Base-by-base conservation (phyloP, 2,888 invertebrate species). In the Folsomia manolachei region DNA sequence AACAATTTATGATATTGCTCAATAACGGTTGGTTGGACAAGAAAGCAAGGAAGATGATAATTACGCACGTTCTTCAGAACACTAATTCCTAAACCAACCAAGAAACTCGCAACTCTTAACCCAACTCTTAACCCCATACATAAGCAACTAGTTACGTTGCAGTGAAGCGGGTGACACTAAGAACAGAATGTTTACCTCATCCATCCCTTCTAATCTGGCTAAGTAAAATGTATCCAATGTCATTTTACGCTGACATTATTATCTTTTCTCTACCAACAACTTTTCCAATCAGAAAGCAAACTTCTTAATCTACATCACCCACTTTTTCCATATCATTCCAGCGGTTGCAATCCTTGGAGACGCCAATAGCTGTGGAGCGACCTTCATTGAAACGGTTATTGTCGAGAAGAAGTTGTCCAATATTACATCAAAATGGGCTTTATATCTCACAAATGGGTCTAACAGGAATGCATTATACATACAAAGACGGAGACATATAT, bases 271-370 rank as follows among this genome's bases (percentile, higher is more conserved):
- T 56, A 19, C n/a, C n/a, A n/a, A 19, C 56, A 56, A 56, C 56
- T 56, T 56, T 56, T 56, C 56, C 56, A 56, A 56, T 56, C 56
- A 56, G 56, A 56, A 56, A 56, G 21, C 56, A 56, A 51, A 56
- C 56, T 56, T 56, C 56, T 56, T 56, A 56, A 56, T 56, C 56
- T 56, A 56, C n/a, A 56, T 56, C 18, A 19, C 18, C 21, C 18
- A 4, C 21, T 56, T 19, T 19, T 56, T 39, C 14, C 39, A 56
- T 56, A 19, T 56, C 18, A 56, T 21, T n/a, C 56, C 19, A 51
- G 9, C 18, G 51, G 9, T 9, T 51, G 18, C 51, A 51, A 11
- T 19, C 56, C 14, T 14, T 39, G 7, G 39, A 14, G 56, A 14
- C 7, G 56, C 56, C 56, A 56, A 56, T 56, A 14, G 9, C 7